Evolutionary conservation across 2,797 vertebrate genomes (phyloP).

Genomic region (Crenuchus spilurus): DNA sequence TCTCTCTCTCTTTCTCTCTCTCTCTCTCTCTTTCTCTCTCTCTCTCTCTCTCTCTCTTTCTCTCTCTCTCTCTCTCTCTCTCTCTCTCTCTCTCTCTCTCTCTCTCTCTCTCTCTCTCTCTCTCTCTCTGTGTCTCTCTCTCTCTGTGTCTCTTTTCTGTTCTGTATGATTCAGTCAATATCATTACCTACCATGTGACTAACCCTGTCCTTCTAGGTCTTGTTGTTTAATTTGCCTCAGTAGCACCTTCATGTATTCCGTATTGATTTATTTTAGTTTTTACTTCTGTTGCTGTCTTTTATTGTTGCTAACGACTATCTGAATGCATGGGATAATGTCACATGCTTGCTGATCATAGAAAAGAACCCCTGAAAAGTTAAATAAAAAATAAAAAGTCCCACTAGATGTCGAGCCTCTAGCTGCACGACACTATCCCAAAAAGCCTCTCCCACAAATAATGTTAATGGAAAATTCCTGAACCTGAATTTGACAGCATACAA

Average conservation of each 20-base stretch:
- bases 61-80: background rate
- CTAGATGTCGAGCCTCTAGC: constrained; percentile 80
- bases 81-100: background rate
- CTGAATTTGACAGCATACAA: constrained; percentile 62
- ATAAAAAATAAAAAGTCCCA: constrained; percentile 67
- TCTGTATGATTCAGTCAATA: constrained; percentile 92
- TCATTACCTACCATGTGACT: constrained; percentile 99
- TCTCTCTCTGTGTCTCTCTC: constrained; percentile 48
- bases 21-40: background rate
- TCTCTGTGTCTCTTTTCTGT: constrained; percentile 77
- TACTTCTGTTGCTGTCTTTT: constrained; percentile 79
- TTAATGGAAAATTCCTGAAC: constrained; percentile 50
- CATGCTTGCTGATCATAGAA: constrained; percentile 91
- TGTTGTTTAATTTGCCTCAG: constrained; percentile 82
- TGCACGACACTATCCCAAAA: constrained; percentile 85
- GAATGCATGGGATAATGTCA: constrained; percentile 96
- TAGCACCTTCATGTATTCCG: constrained; percentile 94
- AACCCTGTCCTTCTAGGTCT: constrained; percentile 98
- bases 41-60: background rate
- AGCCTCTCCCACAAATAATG: constrained; percentile 55
- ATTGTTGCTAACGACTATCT: constrained; percentile 84
- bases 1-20: constrained; percentile 48
- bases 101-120: background rate
- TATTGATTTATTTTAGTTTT: constrained; percentile 84
- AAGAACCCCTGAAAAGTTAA: constrained; percentile 39